Percentiles rank a stretch among this genome's conserved stretches.
These are phyloP conservation scores for Linurgus olivaceus DNA, from an alignment of 2,797 vertebrate genomes.

Conservation along the genomic window DNA sequence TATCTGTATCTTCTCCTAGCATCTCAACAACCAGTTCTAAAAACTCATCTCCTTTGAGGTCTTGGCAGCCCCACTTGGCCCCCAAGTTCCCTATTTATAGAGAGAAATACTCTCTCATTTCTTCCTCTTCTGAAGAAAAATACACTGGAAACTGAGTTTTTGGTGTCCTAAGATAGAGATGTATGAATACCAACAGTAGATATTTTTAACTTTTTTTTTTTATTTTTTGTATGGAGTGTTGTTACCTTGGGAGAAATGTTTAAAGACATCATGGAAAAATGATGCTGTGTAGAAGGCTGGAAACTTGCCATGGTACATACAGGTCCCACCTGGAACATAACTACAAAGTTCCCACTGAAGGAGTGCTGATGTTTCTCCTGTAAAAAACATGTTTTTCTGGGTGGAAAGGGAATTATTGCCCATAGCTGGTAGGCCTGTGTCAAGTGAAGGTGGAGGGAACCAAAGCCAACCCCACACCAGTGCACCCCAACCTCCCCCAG, in stretches of 20 bases:
- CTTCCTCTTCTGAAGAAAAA: neutral
- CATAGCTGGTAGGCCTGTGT: neutral
- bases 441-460: neutral
- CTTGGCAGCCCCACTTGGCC: neutral
- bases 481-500: neutral
- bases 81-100: neutral
- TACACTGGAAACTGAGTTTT: neutral
- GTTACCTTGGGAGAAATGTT: neutral
- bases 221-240: neutral
- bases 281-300: neutral
- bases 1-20: neutral
- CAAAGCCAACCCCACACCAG: neutral
- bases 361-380: neutral
- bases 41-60: neutral
- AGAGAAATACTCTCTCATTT: neutral
- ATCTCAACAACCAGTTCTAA: neutral
- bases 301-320: neutral
- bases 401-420: neutral
- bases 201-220: neutral
- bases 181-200: rapidly evolving
- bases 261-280: neutral
- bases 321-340: neutral
- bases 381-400: neutral
- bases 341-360: neutral
- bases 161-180: neutral